These are phyloP conservation scores for Papilio glaucus DNA, from an alignment of 1,140 invertebrate species.

Conservation along the genomic window DNA sequence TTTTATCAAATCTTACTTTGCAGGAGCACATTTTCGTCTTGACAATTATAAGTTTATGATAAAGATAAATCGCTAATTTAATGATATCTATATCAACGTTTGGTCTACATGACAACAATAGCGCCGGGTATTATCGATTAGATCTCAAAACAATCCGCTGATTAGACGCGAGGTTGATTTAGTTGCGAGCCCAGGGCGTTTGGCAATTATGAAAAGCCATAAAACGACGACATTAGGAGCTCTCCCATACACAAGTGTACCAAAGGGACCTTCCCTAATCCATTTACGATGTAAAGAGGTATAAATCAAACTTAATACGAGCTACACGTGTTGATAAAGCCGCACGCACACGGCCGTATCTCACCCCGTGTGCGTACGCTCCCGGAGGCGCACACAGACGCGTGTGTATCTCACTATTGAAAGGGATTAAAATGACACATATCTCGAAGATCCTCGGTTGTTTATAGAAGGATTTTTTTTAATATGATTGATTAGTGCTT, in stretches of 20 bases:
- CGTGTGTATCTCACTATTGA: conserved; percentile 17
- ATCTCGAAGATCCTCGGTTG: conserved; percentile 6
- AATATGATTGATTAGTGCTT: not conserved
- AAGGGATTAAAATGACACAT: conserved; percentile 36
- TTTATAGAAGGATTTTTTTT: not conserved
- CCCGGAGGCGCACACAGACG: not conserved
- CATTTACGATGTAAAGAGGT: conserved; percentile 81
- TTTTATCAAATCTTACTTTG: not conserved
- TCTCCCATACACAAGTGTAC: conserved; percentile 56
- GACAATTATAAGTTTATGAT: not conserved
- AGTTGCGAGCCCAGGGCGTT: conserved; percentile 41
- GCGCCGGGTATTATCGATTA: conserved; percentile 25
- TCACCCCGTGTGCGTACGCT: not conserved
- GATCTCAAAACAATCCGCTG: conserved; percentile 38
- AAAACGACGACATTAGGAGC: conserved; percentile 60
- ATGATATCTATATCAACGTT: not conserved
- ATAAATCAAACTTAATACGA: conserved; percentile 82
- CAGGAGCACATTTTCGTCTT: not conserved
- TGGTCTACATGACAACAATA: conserved; percentile 19
- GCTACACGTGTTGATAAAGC: conserved; percentile 80
- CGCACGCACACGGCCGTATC: not conserved
- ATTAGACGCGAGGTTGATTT: conserved; percentile 36
- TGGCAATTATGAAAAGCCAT: conserved; percentile 65
- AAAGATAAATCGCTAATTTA: not conserved
- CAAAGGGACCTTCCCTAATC: conserved; percentile 75